Base-by-base conservation (phyloP, 2,888 invertebrate genomes). In the Meta bourneti region DNA sequence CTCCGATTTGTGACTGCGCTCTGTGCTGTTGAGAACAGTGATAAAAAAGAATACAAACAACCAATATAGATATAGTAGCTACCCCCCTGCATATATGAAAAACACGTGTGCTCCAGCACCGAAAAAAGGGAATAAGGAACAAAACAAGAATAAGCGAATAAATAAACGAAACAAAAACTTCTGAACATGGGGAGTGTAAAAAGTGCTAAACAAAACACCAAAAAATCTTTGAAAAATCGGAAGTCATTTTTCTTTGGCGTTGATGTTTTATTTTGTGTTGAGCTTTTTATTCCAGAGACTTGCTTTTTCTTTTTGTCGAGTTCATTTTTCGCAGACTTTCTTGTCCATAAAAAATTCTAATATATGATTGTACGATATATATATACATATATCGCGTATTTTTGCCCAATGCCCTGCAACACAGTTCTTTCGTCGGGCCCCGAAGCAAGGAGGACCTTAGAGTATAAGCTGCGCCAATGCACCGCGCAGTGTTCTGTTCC, bases 231-330 rank as follows among this genome's bases (percentile, higher is more conserved):
- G 88, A 88, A 75, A 88, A 88, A 88, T 88, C 52, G 74, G 74
- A 74, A 81, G 80, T 74, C 88, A 88, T 88, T 88, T 88, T 80
- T 88, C 81, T 79, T 88, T 19, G 52, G 79, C 78, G 72, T 61
- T 74, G 51, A 54, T 72, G n/a, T 80, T 88, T 88, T 80, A 13
- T 72, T 48, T 48, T 52, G 51, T 34, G 19, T 61, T 34, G 61
- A 16, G 61, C 8, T 61, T 61, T 61, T 34, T 34, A 34, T 34
- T 34, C 34, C 34, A 34, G 34, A 9, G 70, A 51, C n/a, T 52
- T 51, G 20, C 7, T 61, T 48, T 61, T 20, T 54, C 54, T 75
- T 74, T 74, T 74, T 34, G 19, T 74, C 74, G 34, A 19, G 74
- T 74, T 74, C 74, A 74, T 74, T 74, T 34, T 74, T 34, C 34